These are phyloP conservation scores for Drosophila grimshawi DNA, from an alignment of 1,140 invertebrate species.

Conservation along the genomic window DNA sequence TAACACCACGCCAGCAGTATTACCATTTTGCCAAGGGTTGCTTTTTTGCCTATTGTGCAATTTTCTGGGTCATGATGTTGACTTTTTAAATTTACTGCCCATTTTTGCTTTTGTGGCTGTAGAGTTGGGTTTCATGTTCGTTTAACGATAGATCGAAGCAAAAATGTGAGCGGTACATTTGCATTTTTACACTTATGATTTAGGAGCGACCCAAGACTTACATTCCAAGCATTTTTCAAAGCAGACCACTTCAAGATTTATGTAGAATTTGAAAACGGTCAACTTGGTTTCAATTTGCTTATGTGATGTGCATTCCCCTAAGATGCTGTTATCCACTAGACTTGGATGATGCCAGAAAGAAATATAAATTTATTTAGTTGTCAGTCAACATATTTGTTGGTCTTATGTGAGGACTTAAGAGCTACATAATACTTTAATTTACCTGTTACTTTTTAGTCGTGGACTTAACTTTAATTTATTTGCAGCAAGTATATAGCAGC, in stretches of 20 bases:
- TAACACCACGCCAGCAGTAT: not conserved
- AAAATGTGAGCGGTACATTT: constrained; percentile 45
- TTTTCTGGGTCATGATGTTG: constrained; percentile 67
- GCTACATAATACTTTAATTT: no score
- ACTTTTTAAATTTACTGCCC: constrained; percentile 61
- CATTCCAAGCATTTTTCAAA: constrained; percentile 3
- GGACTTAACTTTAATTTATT: no score
- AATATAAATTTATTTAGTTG: no score
- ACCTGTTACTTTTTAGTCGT: no score
- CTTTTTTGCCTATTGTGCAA: constrained; percentile 65
- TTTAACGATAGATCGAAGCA: constrained; percentile 59
- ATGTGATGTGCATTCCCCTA: not conserved
- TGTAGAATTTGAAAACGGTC: constrained; percentile 45
- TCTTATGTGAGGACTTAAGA: no score
- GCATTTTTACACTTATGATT: constrained; percentile 57
- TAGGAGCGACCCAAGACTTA: constrained; percentile 7
- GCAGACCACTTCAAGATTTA: constrained; percentile 55
- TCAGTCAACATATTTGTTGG: no score
- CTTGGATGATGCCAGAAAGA: no score
- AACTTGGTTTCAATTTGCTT: not conserved
- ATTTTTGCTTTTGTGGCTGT: constrained; percentile 42
- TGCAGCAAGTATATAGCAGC: no score
- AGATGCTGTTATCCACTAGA: no score
- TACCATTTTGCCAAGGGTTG: constrained; percentile 15
- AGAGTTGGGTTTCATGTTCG: constrained; percentile 60